A percentile compares a stretch with the other conserved stretches of the same genome.
Conservation (phyloP, 1,140 invertebrate genomes). For the Oryctes rhinoceros region DNA sequence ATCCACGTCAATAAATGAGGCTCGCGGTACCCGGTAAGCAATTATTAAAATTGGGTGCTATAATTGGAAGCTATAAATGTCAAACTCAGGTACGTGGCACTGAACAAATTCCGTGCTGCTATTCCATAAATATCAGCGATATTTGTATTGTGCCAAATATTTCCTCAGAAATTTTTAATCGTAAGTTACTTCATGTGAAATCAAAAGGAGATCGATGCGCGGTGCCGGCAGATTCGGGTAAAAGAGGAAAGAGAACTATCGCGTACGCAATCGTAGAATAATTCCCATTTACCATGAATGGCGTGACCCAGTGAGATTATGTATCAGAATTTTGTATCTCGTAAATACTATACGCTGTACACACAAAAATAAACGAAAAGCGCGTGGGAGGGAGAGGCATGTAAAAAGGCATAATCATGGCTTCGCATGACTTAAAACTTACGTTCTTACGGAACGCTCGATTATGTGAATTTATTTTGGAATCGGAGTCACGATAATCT, state of each 20-base stretch:
- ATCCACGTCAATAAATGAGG: background rate
- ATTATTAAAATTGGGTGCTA: background rate
- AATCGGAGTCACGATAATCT: constrained; percentile 35
- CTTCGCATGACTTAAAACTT: constrained; percentile 42
- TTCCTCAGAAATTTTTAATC: constrained; percentile 18
- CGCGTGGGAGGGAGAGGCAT: constrained; percentile 39
- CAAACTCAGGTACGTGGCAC: background rate
- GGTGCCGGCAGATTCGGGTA: background rate
- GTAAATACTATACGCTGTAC: constrained; percentile 5
- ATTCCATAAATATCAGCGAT: background rate
- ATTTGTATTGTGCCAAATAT: constrained; percentile 18
- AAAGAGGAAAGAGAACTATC: constrained; percentile 11
- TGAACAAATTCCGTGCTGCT: background rate
- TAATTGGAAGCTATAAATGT: background rate
- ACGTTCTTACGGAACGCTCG: background rate
- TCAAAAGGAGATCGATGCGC: background rate
- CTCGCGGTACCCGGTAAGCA: background rate
- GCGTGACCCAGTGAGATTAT: constrained; percentile 44
- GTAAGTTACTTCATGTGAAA: constrained; percentile 1
- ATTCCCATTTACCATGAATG: constrained; percentile 13
- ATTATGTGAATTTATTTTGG: constrained; percentile 41
- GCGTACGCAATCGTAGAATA: background rate
- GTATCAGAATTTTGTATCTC: constrained; percentile 45
- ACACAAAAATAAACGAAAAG: constrained; percentile 25
- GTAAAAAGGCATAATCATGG: constrained; percentile 44